Percentiles rank a stretch among this genome's conserved stretches.
Conservation (phyloP, 2,113 vertebrate genomes). For the Cryptomyrus ogoouensis region DNA sequence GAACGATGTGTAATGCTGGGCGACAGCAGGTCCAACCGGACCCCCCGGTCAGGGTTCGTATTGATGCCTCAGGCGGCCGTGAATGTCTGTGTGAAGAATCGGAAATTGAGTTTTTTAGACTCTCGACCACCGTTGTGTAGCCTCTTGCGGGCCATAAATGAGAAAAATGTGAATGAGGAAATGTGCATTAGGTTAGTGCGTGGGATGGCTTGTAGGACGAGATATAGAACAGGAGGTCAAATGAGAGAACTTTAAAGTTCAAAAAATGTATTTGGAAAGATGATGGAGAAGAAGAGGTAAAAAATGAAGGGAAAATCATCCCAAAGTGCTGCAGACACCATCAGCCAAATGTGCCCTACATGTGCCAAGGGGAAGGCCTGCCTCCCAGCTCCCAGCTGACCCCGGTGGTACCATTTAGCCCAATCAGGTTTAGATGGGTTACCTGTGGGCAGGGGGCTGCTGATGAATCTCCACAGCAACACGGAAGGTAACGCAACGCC, state of each 20-base stretch:
- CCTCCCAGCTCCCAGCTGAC: background rate
- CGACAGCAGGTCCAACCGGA: background rate
- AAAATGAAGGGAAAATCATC: background rate
- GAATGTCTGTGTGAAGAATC: background rate
- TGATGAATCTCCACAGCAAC: background rate
- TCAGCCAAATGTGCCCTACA: background rate
- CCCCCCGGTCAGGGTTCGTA: background rate
- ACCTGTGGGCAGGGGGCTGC: background rate
- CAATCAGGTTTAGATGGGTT: background rate
- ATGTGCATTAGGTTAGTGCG: background rate
- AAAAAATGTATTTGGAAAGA: background rate
- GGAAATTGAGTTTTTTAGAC: background rate
- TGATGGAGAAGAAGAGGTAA: background rate
- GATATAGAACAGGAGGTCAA: background rate
- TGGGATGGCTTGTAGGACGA: background rate
- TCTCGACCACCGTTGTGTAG: background rate
- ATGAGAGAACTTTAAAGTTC: background rate
- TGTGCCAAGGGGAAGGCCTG: background rate
- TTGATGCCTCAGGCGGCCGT: background rate
- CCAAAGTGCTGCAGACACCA: background rate
- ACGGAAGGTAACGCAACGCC: background rate
- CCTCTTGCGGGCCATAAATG: background rate
- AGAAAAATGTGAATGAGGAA: background rate
- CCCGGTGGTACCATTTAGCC: background rate
- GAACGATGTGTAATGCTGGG: background rate